A percentile compares a stretch with the other conserved stretches of the same genome.
phyloP scores from a whole-genome alignment of 2,113 vertebrate species.

The Corythornis madagascariensis region DNA sequence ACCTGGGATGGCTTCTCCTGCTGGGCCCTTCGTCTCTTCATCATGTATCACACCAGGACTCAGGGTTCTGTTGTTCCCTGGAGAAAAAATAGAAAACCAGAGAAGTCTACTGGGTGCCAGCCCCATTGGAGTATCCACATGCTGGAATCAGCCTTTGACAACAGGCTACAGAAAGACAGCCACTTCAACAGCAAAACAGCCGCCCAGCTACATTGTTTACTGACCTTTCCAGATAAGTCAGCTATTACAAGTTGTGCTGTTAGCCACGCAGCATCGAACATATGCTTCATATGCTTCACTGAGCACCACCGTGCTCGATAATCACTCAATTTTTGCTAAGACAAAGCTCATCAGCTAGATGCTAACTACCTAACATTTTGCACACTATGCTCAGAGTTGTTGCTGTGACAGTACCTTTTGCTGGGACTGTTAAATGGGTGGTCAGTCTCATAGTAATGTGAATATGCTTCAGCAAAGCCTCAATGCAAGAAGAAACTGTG shows the following conservation, averaged over 20 bases:
- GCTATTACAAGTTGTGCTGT: neutral
- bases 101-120: neutral
- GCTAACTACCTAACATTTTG: neutral
- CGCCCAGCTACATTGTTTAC: neutral
- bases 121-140: neutral
- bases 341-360: neutral
- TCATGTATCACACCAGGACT: neutral
- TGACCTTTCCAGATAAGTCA: neutral
- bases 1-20: neutral
- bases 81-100: neutral
- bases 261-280: neutral
- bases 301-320: neutral
- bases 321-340: neutral
- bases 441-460: neutral
- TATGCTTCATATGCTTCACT: fast-evolving
- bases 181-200: neutral
- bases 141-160: neutral
- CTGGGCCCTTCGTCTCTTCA: neutral
- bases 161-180: neutral
- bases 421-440: neutral
- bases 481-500: neutral
- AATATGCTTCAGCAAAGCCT: neutral
- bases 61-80: neutral
- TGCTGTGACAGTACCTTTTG: neutral
- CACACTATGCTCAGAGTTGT: neutral